Base-by-base conservation (phyloP, 2,113 vertebrate genomes). In the Hystrix brachyura region DNA sequence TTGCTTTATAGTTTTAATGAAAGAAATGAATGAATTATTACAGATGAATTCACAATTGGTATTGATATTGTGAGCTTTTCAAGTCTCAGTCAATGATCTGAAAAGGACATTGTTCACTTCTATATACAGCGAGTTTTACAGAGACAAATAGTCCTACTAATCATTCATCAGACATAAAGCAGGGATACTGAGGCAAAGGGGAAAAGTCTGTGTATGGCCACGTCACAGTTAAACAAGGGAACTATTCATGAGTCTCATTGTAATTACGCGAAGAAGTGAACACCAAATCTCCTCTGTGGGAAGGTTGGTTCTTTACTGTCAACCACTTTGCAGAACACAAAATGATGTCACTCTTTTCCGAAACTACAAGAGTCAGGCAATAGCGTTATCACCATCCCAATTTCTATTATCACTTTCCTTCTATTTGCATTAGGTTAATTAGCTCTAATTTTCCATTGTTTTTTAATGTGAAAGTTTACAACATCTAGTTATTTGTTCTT, bases 391-490 rank as follows among this genome's bases (percentile, higher is more conserved):
- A 32, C 32, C 64, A n/a, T 7, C 15, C 19, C 32, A n/a, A 80
- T 64, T 19, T 82, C 93, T 92, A 82, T 46, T 46, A 79, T 55
- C 62, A 29, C 21, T 34, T 93, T 89, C 27, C 21, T 84, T 95
- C 57, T 81, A 32, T 57, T 57, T 74, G n/a, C 13, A 67, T 72
- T 18, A 38, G 15, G n/a, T 88, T 32, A 43, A 4, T 62, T 84
- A 71, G 62, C 21, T 69, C 32, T 84, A 85, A 46, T 62, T 55
- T 95, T 62, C 69, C 55, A 21, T 19, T 76, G 13, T 14, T 43
- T 14, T 43, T 38, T 91, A 87, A 53, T 46, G 14, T 43, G 23
- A 80, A 91, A 81, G 21, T 7, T 85, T 78, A 85, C 4, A 21
- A 12, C 59, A 53, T 27, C 71, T 60, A 79, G 0, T 59, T 85